These are phyloP conservation scores for Dascillus cervinus DNA, from an alignment of 2,888 invertebrate genomes.

Conservation along the genomic window DNA sequence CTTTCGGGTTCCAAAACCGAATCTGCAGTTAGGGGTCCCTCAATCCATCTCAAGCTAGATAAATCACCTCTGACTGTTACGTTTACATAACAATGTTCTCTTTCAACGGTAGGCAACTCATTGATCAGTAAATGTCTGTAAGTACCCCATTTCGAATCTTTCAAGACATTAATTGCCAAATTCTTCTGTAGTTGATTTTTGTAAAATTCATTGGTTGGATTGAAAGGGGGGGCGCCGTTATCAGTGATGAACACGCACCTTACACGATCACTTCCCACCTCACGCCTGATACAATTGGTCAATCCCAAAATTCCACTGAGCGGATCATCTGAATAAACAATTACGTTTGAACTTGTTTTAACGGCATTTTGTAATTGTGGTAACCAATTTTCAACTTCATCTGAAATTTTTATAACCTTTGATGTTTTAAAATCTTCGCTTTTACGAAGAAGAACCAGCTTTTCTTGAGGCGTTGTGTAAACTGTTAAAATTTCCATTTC, in stretches of 20 bases:
- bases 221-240: too few species aligned
- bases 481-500: constrained; percentile 46
- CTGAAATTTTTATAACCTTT: too few species aligned
- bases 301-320: constrained; percentile 73
- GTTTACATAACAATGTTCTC: constrained; percentile 70
- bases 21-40: constrained; percentile 48
- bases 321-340: constrained; percentile 56
- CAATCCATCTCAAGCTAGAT: constrained; percentile 76
- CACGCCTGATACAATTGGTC: too few species aligned
- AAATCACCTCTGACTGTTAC: constrained; percentile 76
- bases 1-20: constrained; percentile 15
- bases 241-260: constrained; percentile 57
- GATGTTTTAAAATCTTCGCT: too few species aligned
- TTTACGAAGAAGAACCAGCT: constrained; percentile 49
- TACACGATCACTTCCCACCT: constrained; percentile 48
- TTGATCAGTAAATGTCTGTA: too few species aligned
- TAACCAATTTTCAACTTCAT: constrained; percentile 46
- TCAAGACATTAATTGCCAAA: constrained; percentile 70
- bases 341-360: constrained; percentile 35
- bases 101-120: constrained; percentile 41
- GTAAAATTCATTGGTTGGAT: too few species aligned
- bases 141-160: constrained; percentile 48
- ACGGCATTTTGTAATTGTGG: constrained; percentile 38
- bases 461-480: constrained; percentile 46
- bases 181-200: constrained; percentile 61